Base-by-base conservation (phyloP, 2,113 vertebrate species). In the Lamprologus callipterus region DNA sequence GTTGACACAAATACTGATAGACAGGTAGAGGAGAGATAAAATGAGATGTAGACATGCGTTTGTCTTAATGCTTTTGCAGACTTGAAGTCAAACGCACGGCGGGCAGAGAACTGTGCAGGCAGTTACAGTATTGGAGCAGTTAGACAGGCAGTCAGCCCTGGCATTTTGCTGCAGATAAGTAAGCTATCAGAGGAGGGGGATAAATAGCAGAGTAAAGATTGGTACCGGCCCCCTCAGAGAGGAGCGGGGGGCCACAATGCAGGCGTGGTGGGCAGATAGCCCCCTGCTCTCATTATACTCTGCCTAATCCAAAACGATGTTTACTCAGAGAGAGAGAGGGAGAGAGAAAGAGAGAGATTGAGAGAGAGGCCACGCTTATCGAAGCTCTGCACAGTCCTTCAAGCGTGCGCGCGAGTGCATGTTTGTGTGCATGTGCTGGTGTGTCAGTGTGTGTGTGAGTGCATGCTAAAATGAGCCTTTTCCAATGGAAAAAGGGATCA, bases 191-290 rank as follows among this genome's bases (percentile, higher is more conserved):
- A 97, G 97, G 95, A 97, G 95, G 95, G 90, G 96, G 98, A 98
- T 98, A 98, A 99, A 99, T 98, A 97, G 97, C 97, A 97, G 97
- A 98, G 97, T 97, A 97, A 97, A 99, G 98, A 98, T 98, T 98
- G 97, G 96, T 96, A 94, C 95, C 95, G 89, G 94, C 96, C 96
- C 96, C 96, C 97, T 97, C 94, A 91, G 96, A 97, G 96, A 97
- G 97, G 96, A 97, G 96, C 93, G 90, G 92, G 93, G 93, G 94
- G 96, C 97, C 97, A 98, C 98, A 97, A 97, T 97, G 97, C 96
- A 96, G 95, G 96, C 97, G 96, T 96, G 94, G 95, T 89, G 93
- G 93, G 92, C 94, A 96, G 95, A 96, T 96, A 96, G 95, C 94
- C 95, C 95, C 94, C 94, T 94, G 95, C 94, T 94, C 96, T 96